Percentiles rank a stretch among this genome's conserved stretches.
These are phyloP conservation scores for Decapterus maruadsi DNA, from an alignment of 2,797 vertebrate genomes.

Conservation along the genomic window DNA sequence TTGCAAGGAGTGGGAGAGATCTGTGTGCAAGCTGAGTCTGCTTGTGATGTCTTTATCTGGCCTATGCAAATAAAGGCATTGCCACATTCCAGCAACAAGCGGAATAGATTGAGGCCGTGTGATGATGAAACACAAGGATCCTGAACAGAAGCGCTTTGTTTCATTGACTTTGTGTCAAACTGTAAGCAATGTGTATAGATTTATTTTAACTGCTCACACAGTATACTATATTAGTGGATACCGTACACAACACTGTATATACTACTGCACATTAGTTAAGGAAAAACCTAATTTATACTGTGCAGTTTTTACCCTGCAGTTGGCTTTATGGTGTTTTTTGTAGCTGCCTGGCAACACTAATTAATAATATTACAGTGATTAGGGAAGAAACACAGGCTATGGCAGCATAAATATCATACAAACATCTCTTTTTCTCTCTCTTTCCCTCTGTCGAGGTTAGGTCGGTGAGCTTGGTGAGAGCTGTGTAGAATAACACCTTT, in stretches of 20 bases:
- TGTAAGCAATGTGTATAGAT: not conserved
- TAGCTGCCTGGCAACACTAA: not conserved
- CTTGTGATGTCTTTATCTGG: slow-evolving; percentile 75
- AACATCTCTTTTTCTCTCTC: not conserved
- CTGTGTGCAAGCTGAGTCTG: slow-evolving; percentile 56
- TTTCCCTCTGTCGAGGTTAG: slow-evolving; percentile 3
- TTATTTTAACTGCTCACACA: not conserved
- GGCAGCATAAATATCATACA: no score
- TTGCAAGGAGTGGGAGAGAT: slow-evolving; percentile 62
- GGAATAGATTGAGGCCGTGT: slow-evolving; percentile 11
- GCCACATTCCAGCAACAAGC: slow-evolving; percentile 36
- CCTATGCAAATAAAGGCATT: slow-evolving; percentile 59
- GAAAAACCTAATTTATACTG: not conserved
- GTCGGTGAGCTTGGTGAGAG: not conserved
- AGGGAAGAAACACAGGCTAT: no score
- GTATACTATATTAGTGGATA: not conserved
- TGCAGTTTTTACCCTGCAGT: not conserved
- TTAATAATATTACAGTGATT: not conserved
- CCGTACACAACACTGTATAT: not conserved
- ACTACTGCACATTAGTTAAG: not conserved
- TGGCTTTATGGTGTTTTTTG: not conserved
- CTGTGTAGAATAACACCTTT: slow-evolving; percentile 1
- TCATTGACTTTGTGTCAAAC: not conserved
- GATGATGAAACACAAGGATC: slow-evolving; percentile 13
- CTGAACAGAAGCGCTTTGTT: slow-evolving; percentile 10